Base-by-base conservation (phyloP, 1,140 invertebrate genomes). In the Bradynema listronoti region DNA sequence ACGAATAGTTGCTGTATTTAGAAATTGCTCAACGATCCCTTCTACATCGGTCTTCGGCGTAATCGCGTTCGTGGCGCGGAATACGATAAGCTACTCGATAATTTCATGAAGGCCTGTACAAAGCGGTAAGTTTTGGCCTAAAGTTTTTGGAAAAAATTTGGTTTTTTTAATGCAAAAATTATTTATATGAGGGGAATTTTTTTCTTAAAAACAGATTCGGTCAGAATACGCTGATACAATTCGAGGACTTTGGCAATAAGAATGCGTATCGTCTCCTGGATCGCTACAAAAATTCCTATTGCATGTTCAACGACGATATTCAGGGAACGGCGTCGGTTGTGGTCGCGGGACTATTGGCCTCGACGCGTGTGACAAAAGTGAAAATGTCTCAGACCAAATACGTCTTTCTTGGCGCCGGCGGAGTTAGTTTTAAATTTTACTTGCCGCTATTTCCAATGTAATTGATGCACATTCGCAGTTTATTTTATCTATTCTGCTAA, bases 261-360 rank as follows among this genome's bases (percentile, higher is more conserved):
- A 96, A 95, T 81, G 91, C 91, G 42, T 91, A 90, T 81, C 83
- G 88, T 52, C 86, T 95, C 65, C 78, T 95, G 52, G 86, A 90
- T 59, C 91, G 88, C 78, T 95, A 93, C 78, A 82, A 87, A 53
- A 80, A 87, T 58, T 82, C 84, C 42, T 94, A 91, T 72, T 93
- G 90, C 73, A 93, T 89, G 4, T 96, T 96, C 75, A 96, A 96
- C 75, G 91, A 96, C 77, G 91, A 96, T 75, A 94, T 95, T 77
- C 91, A 95, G 71, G 91, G 91, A 24, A 95, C 91, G 0, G 91
- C 91, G 0, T 85, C 87, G 29, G 91, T 94, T 49, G 88, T 88
- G 11, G 88, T 92, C 0, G 89, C 90, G 27, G 91, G 91, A 3
- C 80, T 96, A 9, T 78, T 91, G 39, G 88, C 90, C 1, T 86